Conservation (phyloP, 2,888 invertebrate species). For the Drosophila leonis region DNA sequence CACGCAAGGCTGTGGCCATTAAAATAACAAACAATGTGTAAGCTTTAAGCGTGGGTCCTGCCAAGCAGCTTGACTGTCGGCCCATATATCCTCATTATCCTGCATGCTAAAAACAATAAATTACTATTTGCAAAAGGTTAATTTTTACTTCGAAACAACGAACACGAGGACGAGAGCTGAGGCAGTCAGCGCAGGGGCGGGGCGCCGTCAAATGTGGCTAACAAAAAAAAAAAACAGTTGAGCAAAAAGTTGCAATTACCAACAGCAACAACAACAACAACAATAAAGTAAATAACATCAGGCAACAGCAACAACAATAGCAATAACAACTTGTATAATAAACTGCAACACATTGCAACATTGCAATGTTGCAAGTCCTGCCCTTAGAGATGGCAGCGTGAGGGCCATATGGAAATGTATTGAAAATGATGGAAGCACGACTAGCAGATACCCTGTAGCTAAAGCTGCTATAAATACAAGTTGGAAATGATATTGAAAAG, state of each 20-base stretch:
- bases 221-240: slow-evolving; percentile 49
- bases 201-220: slow-evolving; percentile 54
- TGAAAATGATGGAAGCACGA: not conserved
- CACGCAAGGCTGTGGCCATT: slow-evolving; percentile 67
- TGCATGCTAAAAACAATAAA: slow-evolving; percentile 77
- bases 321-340: slow-evolving; percentile 37
- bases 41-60: slow-evolving; percentile 43
- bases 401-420: not conserved
- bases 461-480: not conserved
- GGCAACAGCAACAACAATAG: slow-evolving; percentile 20
- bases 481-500: too few relatives aligned
- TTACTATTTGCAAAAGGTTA: slow-evolving; percentile 81
- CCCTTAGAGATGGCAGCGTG: slow-evolving; percentile 57
- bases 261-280: slow-evolving; percentile 45
- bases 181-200: too few relatives aligned
- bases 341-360: slow-evolving; percentile 63
- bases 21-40: slow-evolving; percentile 60
- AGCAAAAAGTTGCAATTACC: slow-evolving; percentile 70
- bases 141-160: slow-evolving; percentile 70
- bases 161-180: slow-evolving; percentile 1
- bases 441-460: not conserved
- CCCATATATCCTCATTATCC: slow-evolving; percentile 76
- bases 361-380: slow-evolving; percentile 50
- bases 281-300: slow-evolving; percentile 61
- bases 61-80: slow-evolving; percentile 16